Evolutionary conservation across 2,888 invertebrate genomes (phyloP).

Genomic region (Drosophila anomelani): DNA sequence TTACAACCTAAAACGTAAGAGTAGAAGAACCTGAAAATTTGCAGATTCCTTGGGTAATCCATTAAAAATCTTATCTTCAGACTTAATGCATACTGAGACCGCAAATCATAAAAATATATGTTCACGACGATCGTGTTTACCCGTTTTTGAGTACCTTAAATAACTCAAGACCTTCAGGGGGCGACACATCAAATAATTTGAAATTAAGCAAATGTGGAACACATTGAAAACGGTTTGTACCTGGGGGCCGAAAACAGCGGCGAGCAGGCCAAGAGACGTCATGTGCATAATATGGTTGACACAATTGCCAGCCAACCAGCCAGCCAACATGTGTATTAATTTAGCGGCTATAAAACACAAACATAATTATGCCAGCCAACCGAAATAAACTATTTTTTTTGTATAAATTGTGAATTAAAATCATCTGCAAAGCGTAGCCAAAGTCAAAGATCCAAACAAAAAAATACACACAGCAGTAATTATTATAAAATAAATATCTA

Average conservation of each 20-base stretch:
- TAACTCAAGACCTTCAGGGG: slow-evolving; percentile 35
- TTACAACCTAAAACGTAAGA: no score
- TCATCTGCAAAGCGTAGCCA: slow-evolving; percentile 29
- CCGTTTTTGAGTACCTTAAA: slow-evolving; percentile 13
- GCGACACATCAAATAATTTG: slow-evolving; percentile 25
- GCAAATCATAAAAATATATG: neutral
- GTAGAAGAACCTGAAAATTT: neutral
- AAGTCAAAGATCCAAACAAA: neutral
- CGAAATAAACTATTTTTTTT: slow-evolving; percentile 27
- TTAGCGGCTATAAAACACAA: slow-evolving; percentile 28
- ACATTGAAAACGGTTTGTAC: slow-evolving; percentile 24
- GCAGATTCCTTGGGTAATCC: neutral
- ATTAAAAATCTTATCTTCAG: no score
- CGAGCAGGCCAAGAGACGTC: slow-evolving; percentile 51
- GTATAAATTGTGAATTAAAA: slow-evolving; percentile 43
- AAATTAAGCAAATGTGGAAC: slow-evolving; percentile 45
- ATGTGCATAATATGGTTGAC: slow-evolving; percentile 60
- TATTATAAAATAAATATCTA: neutral
- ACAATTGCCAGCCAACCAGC: slow-evolving; percentile 59
- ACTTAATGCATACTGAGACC: no score
- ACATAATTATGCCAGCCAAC: slow-evolving; percentile 43
- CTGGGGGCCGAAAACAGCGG: slow-evolving; percentile 14
- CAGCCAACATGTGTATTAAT: slow-evolving; percentile 5
- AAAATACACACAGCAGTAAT: neutral
- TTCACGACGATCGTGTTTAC: slow-evolving; percentile 7